A percentile compares a stretch with the other conserved stretches of the same genome.
phyloP scores from a whole-genome alignment of 2,113 vertebrate genomes.

The Chaenogobius annularis region DNA sequence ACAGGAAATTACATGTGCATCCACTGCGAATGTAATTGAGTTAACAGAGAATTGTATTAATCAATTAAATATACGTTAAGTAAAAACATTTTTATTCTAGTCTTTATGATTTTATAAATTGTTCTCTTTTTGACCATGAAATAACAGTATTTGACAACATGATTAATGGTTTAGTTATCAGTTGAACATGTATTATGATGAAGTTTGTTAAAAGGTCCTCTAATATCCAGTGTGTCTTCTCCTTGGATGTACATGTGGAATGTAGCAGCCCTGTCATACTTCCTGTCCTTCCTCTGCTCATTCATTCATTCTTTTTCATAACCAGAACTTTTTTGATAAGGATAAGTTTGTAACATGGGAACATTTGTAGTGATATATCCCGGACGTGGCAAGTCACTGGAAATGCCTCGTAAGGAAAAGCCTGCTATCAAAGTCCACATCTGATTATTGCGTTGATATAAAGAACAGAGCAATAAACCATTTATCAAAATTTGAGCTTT shows the following conservation, averaged over 20 bases:
- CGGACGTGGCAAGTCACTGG: slow-evolving; percentile 18
- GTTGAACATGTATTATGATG: too few species aligned
- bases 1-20: slow-evolving; percentile 2
- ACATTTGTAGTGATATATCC: neutral
- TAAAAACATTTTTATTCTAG: too few species aligned
- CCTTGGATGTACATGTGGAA: slow-evolving; percentile 71
- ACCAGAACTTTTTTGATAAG: neutral
- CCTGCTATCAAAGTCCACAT: neutral
- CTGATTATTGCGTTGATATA: slow-evolving; percentile 3
- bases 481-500: neutral
- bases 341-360: slow-evolving; percentile 7
- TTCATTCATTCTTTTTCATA: slow-evolving; percentile 25
- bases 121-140: too few species aligned
- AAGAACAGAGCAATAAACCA: neutral
- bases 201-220: neutral
- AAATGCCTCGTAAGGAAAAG: slow-evolving; percentile 20
- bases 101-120: too few species aligned
- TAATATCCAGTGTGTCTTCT: slow-evolving; percentile 27
- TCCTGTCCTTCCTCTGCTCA: slow-evolving; percentile 41
- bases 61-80: too few species aligned
- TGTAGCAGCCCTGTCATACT: slow-evolving; percentile 59
- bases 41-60: too few species aligned
- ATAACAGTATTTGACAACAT: too few species aligned
- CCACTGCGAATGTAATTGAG: too few species aligned
- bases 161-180: too few species aligned